Conservation (phyloP, 1,140 invertebrate species). For the Bombus impatiens region DNA sequence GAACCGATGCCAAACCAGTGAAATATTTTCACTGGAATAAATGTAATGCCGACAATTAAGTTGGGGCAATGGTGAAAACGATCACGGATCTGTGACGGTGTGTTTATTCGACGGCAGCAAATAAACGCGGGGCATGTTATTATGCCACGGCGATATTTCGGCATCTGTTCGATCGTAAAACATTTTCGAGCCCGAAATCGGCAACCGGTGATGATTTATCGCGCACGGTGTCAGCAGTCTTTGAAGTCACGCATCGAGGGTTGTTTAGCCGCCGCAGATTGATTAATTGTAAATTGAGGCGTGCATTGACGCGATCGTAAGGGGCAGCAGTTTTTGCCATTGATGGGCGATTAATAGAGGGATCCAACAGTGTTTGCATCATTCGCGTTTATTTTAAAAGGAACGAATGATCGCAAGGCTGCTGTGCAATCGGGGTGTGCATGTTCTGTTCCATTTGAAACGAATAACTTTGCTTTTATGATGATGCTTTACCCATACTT, state of each 20-base stretch:
- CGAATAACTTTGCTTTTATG: neutral
- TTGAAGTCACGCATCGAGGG: conserved; percentile 28
- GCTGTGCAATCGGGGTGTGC: neutral
- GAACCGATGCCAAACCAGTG: neutral
- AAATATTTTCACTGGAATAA: conserved; percentile 40
- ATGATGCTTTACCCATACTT: neutral
- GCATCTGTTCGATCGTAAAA: conserved; percentile 26
- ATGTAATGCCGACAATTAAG: conserved; percentile 45
- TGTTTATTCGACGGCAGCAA: conserved; percentile 45
- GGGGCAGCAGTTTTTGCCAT: neutral
- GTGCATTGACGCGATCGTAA: neutral
- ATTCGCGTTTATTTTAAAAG: neutral
- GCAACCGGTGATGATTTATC: conserved; percentile 31
- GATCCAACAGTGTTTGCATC: neutral
- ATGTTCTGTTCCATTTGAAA: neutral
- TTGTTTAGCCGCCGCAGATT: conserved; percentile 41
- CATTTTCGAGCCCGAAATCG: neutral
- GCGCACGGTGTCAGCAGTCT: conserved; percentile 21
- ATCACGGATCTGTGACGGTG: conserved; percentile 21
- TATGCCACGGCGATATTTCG: conserved; percentile 33
- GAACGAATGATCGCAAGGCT: neutral
- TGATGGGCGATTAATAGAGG: neutral
- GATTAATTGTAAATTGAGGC: conserved; percentile 36
- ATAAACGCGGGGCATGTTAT: conserved; percentile 46
- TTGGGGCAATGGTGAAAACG: conserved; percentile 15